Base-by-base conservation (phyloP, 2,888 invertebrate species). In the Leucophora obtusa region DNA sequence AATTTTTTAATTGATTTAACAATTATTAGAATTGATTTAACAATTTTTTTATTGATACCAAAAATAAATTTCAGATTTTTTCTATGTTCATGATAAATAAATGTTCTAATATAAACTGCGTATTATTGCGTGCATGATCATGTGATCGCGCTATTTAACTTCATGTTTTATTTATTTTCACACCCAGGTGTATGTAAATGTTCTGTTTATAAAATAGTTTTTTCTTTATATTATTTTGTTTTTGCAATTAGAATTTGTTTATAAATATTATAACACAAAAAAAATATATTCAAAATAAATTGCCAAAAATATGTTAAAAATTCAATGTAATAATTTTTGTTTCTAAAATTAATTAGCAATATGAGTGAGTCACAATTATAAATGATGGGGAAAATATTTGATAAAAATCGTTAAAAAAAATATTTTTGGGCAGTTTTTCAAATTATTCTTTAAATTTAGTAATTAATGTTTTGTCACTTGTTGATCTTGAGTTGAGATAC, bases 281-380 rank as follows among this genome's bases (percentile, higher is more conserved):
- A 38, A 38, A 38, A 11, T 35, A 18, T 66, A 24, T 69, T 75
- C n/a, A 47, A 24, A 70, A 62, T 70, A 63, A 70, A 58, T 70
- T 65, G 63, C 51, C 50, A 63, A 70, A 50, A 60, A 71, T 58
- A 33, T 65, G 65, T 65, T 59, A 59, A 47, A 53, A 77, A 71
- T 53, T 71, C 59, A 65, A 70, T 71, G 47, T 59, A 71, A 60
- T 77, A 63, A 50, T 73, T 66, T 69, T 74, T 59, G 24, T 59
- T 43, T 21, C 33, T 47, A 21, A n/a, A 47, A 47, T 47, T n/a
- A 47, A 47, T 47, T 47, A 47, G 43, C 14, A 47, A 4, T n/a
- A 1, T 6, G 6, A n/a, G n/a, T 47, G 43, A 47, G 43, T 47
- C 43, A 47, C n/a, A 47, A 47, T 47, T n/a, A 14, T 47, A n/a